Base-by-base conservation (phyloP, 2,797 vertebrate species). In the Melanotaenia nigrans region DNA sequence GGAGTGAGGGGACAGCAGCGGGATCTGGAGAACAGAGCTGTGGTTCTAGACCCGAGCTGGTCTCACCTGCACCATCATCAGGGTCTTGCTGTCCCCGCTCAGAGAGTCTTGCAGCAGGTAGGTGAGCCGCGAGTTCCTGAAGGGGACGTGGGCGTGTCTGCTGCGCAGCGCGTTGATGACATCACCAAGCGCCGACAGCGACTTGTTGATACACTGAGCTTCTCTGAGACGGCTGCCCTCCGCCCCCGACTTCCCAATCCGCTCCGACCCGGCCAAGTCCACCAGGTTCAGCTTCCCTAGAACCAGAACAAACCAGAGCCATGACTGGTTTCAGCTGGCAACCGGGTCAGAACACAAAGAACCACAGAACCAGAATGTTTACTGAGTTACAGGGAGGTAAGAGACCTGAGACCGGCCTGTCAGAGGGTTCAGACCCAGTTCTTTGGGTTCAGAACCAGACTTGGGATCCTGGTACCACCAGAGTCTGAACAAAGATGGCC, bases 71-170 rank as follows among this genome's bases (percentile, higher is more conserved):
- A 99, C 96, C 94, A 99, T 96, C 96, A 99, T 98, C 73, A 99
- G 95, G 0, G 97, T 98, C 93, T 99, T 99, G 95, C 97, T 98
- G 91, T 99, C 98, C 0, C 98, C 96, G 0, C 93, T 98, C 77
- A 99, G 96, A 0, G 97, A 97, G 93, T 99, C 97, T 89, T 98
- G 97, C 71, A 99, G 96, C 77, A 99, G 94, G 93, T 99, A 99
- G 8, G 98, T 99, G 85, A 99, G 96, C 58, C 98, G 97, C 1
- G 98, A 99, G 93, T 99, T 99, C 58, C 97, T 96, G 90, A 99
- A 99, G 16, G 97, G 98, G 68, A 99, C 94, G 0, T 99, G 97
- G 4, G 95, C 90, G 90, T 98, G 97, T 3, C 93, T 94, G 51
- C 96, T 92, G 12, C 98, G 95, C 87, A 99, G 94, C 0, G 98